phyloP scores from a whole-genome alignment of 1,140 invertebrate genomes.

The Papilio polytes region DNA sequence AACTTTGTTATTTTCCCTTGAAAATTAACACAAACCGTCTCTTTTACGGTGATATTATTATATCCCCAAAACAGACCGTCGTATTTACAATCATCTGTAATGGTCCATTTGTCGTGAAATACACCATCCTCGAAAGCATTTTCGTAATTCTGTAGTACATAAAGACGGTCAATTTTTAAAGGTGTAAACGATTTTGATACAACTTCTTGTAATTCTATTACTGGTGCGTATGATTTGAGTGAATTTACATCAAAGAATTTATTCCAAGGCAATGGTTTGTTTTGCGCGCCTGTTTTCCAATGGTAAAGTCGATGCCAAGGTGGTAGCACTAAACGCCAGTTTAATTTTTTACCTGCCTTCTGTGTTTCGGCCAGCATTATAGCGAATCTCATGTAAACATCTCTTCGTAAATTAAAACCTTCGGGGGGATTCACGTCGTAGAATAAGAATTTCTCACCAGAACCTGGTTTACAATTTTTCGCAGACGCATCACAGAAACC shows the following conservation, averaged over 20 bases:
- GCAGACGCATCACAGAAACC: conserved; percentile 53
- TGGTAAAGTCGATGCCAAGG: conserved; percentile 96
- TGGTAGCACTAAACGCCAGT: conserved; percentile 90
- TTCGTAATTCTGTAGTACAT: conserved; percentile 93
- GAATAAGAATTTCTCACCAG: conserved; percentile 83
- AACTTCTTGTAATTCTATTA: conserved; percentile 95
- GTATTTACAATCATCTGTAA: conserved; percentile 82
- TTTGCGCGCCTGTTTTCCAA: conserved; percentile 89
- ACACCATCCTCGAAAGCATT: conserved; percentile 92
- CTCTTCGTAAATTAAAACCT: conserved; percentile 98
- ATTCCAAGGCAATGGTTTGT: conserved; percentile 88
- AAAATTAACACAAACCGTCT: conserved; percentile 91
- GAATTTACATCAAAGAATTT: conserved; percentile 94
- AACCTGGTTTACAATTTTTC: conserved; percentile 38
- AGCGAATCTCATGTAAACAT: conserved; percentile 97
- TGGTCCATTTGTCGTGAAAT: conserved; percentile 93
- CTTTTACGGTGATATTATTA: conserved; percentile 86
- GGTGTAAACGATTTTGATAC: conserved; percentile 78
- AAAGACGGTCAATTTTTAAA: conserved; percentile 88
- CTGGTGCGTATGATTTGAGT: conserved; percentile 91
- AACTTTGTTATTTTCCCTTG: conserved; percentile 91
- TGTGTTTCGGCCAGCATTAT: conserved; percentile 89
- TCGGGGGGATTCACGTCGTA: conserved; percentile 98
- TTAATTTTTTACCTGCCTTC: conserved; percentile 76
- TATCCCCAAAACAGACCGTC: conserved; percentile 80